Evolutionary conservation across 2,113 vertebrate genomes (phyloP), one percentile per base, ranked within the genome.

Genomic region (Sitta europaea): DNA sequence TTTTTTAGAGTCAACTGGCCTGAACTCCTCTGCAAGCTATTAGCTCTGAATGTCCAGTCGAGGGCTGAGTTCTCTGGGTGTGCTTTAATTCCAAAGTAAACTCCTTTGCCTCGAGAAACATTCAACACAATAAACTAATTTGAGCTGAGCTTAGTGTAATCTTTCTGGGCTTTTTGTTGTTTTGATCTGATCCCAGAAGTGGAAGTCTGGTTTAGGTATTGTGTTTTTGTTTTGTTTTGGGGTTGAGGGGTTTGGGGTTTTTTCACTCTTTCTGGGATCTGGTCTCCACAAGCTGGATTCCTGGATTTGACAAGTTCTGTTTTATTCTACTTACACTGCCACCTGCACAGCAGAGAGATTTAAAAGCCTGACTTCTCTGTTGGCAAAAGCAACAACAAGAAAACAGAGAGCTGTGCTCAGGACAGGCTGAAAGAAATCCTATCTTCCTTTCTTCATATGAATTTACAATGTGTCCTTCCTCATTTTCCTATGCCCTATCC

Each of bases 81-180:
- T 7, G 50, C 96, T 93, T 84, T 95, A 96, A 97, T 96, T 97
- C 95, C 97, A 97, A 97, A 97, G 94, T 96, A 97, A 97, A 97
- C 94, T 92, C 79, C 91, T 95, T 91, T 91, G 95, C 96, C 95
- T 96, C 15, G 12, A 96, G 96, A 97, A 97, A 95, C 91, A 92
- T 81, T 86, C 95, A 96, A 93, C 88, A 95, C 89, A 97, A 96
- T 97, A 97, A 95, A 96, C 96, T 97, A 93, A 97, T 97, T 97
- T 94, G 83, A 96, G 67, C 90, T 92, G 92, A 96, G 97, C 94
- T 97, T 91, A 96, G 58, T 74, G 90, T 96, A 97, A 97, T 97
- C 95, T 97, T 96, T 88, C 73, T 63, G 92, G 90, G 91, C 88
- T 96, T 95, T 96, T 95, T 81, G 57, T 85, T 90, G 83, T 96